These are phyloP conservation scores for Coregonus sp. DNA, from an alignment of 2,797 vertebrate genomes.

Conservation along the genomic window DNA sequence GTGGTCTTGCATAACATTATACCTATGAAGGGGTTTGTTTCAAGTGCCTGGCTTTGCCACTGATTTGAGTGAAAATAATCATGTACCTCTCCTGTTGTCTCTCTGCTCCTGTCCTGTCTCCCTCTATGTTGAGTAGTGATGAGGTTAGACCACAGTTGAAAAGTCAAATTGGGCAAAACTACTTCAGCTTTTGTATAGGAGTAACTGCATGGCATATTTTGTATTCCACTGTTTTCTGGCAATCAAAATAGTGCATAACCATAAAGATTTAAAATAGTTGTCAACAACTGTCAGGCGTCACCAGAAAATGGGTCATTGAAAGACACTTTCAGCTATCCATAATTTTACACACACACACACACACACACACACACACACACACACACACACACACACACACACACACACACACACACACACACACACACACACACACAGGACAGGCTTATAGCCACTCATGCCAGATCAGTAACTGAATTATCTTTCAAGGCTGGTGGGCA, in stretches of 20 bases:
- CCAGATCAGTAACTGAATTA: conserved; percentile 79
- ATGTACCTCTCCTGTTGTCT: not conserved
- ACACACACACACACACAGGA: not conserved
- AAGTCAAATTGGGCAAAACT: not conserved
- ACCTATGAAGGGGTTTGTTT: conserved; percentile 34
- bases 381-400: not conserved
- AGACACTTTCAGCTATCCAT: not conserved
- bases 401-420: not conserved
- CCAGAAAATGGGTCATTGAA: not conserved
- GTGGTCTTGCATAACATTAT: not conserved
- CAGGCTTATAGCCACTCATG: conserved; percentile 63
- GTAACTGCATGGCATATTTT: not conserved
- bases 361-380: not conserved
- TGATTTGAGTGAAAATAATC: not conserved
- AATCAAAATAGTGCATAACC: not conserved
- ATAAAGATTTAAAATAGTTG: not conserved
- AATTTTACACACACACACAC: not conserved
- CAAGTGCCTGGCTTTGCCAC: conserved; percentile 4
- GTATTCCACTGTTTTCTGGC: not conserved
- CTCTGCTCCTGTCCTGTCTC: not conserved
- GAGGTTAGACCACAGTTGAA: not conserved
- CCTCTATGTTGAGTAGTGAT: not conserved
- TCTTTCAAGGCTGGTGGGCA: conserved; percentile 82
- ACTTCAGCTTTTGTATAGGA: not conserved
- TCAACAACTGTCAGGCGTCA: not conserved